A percentile compares a stretch with the other conserved stretches of the same genome.
Conservation (phyloP, 2,888 invertebrate species). For the Linnaemya tessellans region DNA sequence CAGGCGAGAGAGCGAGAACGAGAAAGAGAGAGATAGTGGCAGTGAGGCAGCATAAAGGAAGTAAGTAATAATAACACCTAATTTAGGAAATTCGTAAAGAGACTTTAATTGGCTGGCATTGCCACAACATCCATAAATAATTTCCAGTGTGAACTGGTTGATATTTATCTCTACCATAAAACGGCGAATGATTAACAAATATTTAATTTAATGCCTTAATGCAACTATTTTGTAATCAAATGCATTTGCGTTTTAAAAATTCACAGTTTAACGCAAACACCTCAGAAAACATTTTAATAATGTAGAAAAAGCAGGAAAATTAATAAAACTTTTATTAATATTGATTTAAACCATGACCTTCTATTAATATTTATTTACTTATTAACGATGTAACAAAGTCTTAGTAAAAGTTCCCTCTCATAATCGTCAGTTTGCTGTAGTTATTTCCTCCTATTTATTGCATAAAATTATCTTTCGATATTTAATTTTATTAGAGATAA, state of each 20-base stretch:
- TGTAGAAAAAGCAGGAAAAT: neutral
- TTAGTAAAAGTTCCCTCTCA: constrained; percentile 11
- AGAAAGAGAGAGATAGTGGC: too few relatives aligned
- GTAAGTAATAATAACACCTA: neutral
- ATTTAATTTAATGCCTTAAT: neutral
- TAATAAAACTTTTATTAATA: constrained; percentile 34
- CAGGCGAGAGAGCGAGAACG: neutral
- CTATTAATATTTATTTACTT: constrained; percentile 36
- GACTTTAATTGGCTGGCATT: neutral
- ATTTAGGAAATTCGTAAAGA: neutral
- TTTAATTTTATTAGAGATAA: constrained; percentile 25
- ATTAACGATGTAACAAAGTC: constrained; percentile 1
- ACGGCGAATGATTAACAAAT: neutral
- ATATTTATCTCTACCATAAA: constrained; percentile 2
- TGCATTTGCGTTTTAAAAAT: constrained; percentile 21
- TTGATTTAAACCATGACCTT: constrained; percentile 49
- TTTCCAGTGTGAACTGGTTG: neutral
- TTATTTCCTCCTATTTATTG: constrained; percentile 40
- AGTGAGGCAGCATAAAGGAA: neutral
- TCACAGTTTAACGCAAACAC: constrained; percentile 1
- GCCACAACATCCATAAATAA: neutral
- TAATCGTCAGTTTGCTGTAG: constrained; percentile 12
- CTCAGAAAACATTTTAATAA: constrained; percentile 17
- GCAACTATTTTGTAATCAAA: constrained; percentile 13
- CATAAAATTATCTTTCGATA: constrained; percentile 29